A percentile compares a stretch with the other conserved stretches of the same genome.
phyloP scores from a whole-genome alignment of 1,140 invertebrate species.

The Pseudomyrmex pallidus region DNA sequence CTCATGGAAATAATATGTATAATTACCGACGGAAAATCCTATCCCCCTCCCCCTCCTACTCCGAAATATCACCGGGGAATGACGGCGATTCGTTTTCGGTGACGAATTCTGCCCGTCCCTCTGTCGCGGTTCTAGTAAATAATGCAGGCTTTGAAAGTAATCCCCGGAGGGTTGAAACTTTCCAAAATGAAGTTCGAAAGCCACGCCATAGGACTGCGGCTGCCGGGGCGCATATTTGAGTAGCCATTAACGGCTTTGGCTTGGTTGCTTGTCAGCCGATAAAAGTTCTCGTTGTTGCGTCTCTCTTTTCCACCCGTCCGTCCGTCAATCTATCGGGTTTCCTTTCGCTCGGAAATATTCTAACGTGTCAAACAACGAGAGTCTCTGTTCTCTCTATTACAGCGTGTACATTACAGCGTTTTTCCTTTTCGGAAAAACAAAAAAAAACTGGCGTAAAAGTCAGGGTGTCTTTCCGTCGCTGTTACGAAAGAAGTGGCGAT shows the following conservation, averaged over 20 bases:
- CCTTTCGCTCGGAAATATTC: slow-evolving; percentile 53
- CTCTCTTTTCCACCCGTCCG: slow-evolving; percentile 40
- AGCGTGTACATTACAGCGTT: too few species aligned
- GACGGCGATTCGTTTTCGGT: slow-evolving; percentile 27
- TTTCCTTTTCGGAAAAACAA: too few species aligned
- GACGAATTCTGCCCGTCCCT: slow-evolving; percentile 35
- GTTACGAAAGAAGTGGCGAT: neutral
- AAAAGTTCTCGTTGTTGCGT: slow-evolving; percentile 68
- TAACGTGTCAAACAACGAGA: slow-evolving; percentile 51
- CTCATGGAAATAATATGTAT: slow-evolving; percentile 33
- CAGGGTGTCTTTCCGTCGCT: too few species aligned
- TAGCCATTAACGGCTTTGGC: slow-evolving; percentile 79
- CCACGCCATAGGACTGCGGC: slow-evolving; percentile 65
- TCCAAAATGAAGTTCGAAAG: slow-evolving; percentile 78
- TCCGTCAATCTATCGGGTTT: neutral
- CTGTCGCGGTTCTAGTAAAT: slow-evolving; percentile 65
- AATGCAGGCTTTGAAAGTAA: slow-evolving; percentile 71
- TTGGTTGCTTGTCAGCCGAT: slow-evolving; percentile 76
- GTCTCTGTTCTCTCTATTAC: slow-evolving; percentile 9
- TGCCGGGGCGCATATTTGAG: slow-evolving; percentile 76
- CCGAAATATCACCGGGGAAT: slow-evolving; percentile 39
- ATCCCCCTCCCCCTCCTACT: neutral
- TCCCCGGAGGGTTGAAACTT: slow-evolving; percentile 71
- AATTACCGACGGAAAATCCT: slow-evolving; percentile 50
- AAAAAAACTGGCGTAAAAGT: too few species aligned